Base-by-base conservation (phyloP, 2,888 invertebrate species). In the Gryllus longicercus region DNA sequence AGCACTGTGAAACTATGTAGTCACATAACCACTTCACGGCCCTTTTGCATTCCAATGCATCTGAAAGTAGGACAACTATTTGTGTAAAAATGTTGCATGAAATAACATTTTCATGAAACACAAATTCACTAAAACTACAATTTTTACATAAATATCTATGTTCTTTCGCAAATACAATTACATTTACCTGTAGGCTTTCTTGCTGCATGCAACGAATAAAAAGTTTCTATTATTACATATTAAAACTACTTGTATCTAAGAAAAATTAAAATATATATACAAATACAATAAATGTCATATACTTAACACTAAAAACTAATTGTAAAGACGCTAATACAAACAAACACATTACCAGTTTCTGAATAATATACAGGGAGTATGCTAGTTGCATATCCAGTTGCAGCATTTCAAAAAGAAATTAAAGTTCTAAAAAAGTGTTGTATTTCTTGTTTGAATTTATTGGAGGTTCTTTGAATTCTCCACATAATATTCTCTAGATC, bases 1-100 rank as follows among this genome's bases (percentile, higher is more conserved):
- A 95, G 89, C 98, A 97, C 87, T 98, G 98, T 87, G 95, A 94
- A 80, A 95, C 93, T 85, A 99, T 98, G 88, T 98, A 99, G 89
- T 99, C 97, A 88, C 99, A 99, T 81, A 99, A 92, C 96, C 98
- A 98, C 85, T 97, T 97, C 38, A 99, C 97, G 18, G 96, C 96
- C 85, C 96, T 91, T 88, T 95, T 95, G 86, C 96, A 95, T 87
- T 96, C 96, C 85, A 95, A 89, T 79, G 94, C 94, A 89, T 96
- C 96, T 96, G 79, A 25, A 74, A 50, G 25, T 4, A 38, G 25
- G 25, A 63, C 3, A 63, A 18, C 63, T 16, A 16, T 63, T 63
- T 63, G 18, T 14, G 18, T 16, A n/a, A 75, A 11, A 21, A n/a
- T 11, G 11, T 75, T 23, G 2, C 12, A 23, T n/a, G 21, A 75